Evolutionary conservation across 2,888 invertebrate species (phyloP), one percentile per base, ranked within the genome.

Genomic region (Hyposoter dolosus): DNA sequence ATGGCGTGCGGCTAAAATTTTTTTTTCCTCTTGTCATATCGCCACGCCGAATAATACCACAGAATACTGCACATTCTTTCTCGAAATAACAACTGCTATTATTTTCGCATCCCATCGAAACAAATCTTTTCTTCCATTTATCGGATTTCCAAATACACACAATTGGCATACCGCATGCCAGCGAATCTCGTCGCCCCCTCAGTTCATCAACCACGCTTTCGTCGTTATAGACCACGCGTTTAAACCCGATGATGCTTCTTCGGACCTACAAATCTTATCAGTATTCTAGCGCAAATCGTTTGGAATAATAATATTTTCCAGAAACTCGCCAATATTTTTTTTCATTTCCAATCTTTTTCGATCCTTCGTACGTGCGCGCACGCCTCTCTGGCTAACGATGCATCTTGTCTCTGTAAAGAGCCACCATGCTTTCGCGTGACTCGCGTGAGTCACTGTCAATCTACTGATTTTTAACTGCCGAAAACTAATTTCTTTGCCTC

Each of bases 1-100:
- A 95, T 95, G 95, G 95, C 95, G 95, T 94, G 93, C 91, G 90
- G 89, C 91, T 88, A 86, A 68, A 76, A 65, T 88, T 86, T 92
- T 92, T 93, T 56, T 56, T 43, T 23, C 56, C 43, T 69, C 15
- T 69, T 56, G 92, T 91, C 92, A 91, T 92, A 91, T 91, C 90
- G 90, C 84, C 72, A 77, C 77, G 76, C 74, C 69, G 69, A 80
- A 60, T 86, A 80, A 69, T 82, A 82, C 77, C 35, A 35, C 35
- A 53, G 35, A 32, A 32, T 7, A 23, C 43, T 69, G 2, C 9
- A 47, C 23, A 35, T 40, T 65, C 15, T 60, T 15, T 28, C 28
- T 12, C 28, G 15, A 60, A 28, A 12, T 15, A 28, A 63, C 45
- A 65, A 17, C 35, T 12, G 60, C 60, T n/a, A 5, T 28, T 28